Percentiles rank a stretch among this genome's conserved stretches.
These are phyloP conservation scores for Nematostella vectensis DNA, from an alignment of 92 coral and sea anemone genomes.

Conservation along the genomic window DNA sequence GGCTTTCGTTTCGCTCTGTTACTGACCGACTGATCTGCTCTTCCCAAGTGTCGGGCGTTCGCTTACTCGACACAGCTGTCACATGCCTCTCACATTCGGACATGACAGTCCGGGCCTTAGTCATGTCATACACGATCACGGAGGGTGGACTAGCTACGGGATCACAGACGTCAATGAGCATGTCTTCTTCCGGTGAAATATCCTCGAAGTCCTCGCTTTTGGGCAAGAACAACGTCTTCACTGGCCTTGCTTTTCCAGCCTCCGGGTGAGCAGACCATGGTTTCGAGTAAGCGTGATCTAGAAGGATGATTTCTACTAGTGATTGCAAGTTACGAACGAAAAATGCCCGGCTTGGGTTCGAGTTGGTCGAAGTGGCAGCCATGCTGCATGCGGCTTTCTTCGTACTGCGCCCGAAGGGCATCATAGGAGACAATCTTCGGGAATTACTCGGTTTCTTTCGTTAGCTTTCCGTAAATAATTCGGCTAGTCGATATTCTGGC, in stretches of 20 bases:
- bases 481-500: no score
- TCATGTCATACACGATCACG: slow-evolving; percentile 73
- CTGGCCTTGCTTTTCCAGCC: slow-evolving; percentile 86
- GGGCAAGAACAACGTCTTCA: slow-evolving; percentile 71
- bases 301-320: slow-evolving; percentile 71
- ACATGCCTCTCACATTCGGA: slow-evolving; percentile 96
- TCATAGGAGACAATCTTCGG: no score
- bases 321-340: slow-evolving; percentile 69
- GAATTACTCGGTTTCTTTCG: no score
- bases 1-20: not conserved
- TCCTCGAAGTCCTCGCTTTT: slow-evolving; percentile 40
- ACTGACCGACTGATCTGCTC: slow-evolving; percentile 91
- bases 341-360: slow-evolving; percentile 26
- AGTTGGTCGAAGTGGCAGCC: slow-evolving; percentile 4
- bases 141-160: slow-evolving; percentile 32
- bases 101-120: slow-evolving; percentile 87
- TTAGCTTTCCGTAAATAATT: no score
- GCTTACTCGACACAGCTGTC: slow-evolving; percentile 79
- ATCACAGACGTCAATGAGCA: slow-evolving; percentile 65
- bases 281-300: slow-evolving; percentile 89
- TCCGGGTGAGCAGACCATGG: slow-evolving; percentile 99
- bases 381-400: not conserved
- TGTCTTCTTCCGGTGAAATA: slow-evolving; percentile 19
- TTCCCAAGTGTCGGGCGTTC: slow-evolving; percentile 99
- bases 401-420: no score